Evolutionary conservation across 2,113 vertebrate species (phyloP).

Genomic region (Muntiacus reevesi): DNA sequence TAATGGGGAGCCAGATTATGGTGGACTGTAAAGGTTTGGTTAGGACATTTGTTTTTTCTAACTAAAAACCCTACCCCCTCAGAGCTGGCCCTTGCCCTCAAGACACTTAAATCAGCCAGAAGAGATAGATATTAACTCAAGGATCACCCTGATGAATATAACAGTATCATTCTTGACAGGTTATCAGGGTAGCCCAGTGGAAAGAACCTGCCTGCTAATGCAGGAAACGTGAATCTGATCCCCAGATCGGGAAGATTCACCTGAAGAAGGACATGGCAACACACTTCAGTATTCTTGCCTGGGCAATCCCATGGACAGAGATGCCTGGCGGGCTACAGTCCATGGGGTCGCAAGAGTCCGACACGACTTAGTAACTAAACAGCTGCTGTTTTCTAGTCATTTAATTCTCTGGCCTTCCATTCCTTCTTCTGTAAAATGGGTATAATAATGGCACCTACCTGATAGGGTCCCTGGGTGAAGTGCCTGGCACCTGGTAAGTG

Average conservation of each 20-base stretch:
- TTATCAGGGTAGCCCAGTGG: not conserved
- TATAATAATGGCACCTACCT: constrained; percentile 11
- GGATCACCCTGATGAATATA: not conserved
- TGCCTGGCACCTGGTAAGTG: constrained; percentile 23
- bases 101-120: not conserved
- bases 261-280: not conserved
- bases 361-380: not conserved
- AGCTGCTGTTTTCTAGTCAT: not conserved
- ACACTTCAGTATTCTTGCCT: not conserved
- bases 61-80: no score
- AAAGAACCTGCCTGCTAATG: not conserved
- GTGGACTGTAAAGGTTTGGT: not conserved
- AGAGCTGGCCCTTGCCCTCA: not conserved
- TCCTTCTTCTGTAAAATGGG: constrained; percentile 50
- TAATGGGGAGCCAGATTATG: not conserved
- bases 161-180: not conserved
- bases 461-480: not conserved
- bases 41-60: not conserved
- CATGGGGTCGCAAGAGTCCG: not conserved
- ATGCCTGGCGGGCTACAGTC: not conserved
- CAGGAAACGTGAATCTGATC: not conserved
- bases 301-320: not conserved
- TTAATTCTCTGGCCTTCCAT: not conserved
- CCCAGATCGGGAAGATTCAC: not conserved
- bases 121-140: not conserved